Percentiles rank a stretch among this genome's conserved stretches.
Conservation (phyloP, 2,113 vertebrate species). For the Labrus mixtus region DNA sequence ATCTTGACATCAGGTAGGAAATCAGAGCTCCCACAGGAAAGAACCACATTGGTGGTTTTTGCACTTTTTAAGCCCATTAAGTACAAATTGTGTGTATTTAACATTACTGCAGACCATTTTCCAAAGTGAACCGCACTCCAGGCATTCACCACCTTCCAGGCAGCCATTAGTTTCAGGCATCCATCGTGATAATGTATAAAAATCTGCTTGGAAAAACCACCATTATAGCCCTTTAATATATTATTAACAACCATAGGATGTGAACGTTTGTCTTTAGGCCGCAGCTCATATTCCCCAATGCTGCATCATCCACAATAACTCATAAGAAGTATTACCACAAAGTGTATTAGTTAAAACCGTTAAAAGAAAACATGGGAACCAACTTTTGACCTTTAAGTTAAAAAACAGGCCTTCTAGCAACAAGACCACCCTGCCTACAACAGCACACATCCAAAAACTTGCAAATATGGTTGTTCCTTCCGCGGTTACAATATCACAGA, state of each 20-base stretch:
- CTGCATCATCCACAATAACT: constrained; percentile 1
- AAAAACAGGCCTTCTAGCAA: constrained; percentile 1
- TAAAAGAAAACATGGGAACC: not conserved
- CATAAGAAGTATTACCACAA: not conserved
- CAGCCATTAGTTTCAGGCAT: constrained; percentile 16
- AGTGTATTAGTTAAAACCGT: not conserved
- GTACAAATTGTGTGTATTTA: constrained; percentile 54
- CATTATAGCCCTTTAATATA: constrained; percentile 20
- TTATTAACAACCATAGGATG: not conserved
- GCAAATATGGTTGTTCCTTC: constrained; percentile 1
- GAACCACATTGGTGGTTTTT: constrained; percentile 34
- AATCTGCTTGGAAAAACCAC: constrained; percentile 36
- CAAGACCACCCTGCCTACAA: constrained; percentile 17
- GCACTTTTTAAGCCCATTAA: constrained; percentile 49
- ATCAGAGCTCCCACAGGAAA: constrained; percentile 30
- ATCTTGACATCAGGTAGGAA: constrained; percentile 35
- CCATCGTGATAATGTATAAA: constrained; percentile 27
- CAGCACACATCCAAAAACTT: not conserved
- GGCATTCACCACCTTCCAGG: constrained; percentile 38
- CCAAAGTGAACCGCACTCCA: constrained; percentile 33
- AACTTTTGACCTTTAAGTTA: constrained; percentile 10
- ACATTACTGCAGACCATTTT: constrained; percentile 42
- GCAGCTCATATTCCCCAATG: constrained; percentile 4
- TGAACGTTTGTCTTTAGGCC: not conserved
- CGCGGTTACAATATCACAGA: not conserved